Base-by-base conservation (phyloP, 2,113 vertebrate genomes). In the Bostrychus sinensis region DNA sequence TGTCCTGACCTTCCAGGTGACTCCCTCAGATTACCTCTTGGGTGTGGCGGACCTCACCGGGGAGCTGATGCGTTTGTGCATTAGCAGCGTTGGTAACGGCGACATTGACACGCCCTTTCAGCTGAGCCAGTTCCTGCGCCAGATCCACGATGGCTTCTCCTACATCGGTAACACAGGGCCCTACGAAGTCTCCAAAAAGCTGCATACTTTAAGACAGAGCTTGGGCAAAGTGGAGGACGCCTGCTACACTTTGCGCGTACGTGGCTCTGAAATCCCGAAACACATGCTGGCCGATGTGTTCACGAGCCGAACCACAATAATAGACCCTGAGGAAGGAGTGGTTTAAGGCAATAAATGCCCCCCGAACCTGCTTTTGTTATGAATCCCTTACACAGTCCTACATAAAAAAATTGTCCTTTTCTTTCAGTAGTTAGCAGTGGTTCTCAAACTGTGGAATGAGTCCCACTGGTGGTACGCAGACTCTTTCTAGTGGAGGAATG, bases 221-320 rank as follows among this genome's bases (percentile, higher is more conserved):
- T 89, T 98, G 73, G 93, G 92, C 16, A 98, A 99, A 79, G 96
- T 97, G 56, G 97, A 99, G 88, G 97, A 97, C 34, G 97, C 96
- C 45, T 99, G 97, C 81, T 99, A 98, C 51, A 88, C 95, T 0
- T 88, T 99, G 19, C 93, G 91, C 14, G 97, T 99, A 38, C 93
- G 96, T 7, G 96, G 97, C 14, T 99, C 96, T 0, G 97, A 99
- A 87, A 98, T 98, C 69, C 96, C 97, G 32, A 97, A 95, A 73
- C 96, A 99, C 79, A 98, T 98, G 96, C 60, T 99, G 82, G 97
- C 95, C 2, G 96, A 97, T 58, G 93, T 99, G 51, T 97, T 99
- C 86, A 92, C 94, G 54, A 94, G 91, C 54, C 93, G 96, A 85
- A 88, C 92, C 0, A 81, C 95, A 14, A 78, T 94, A 68, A 91